Evolutionary conservation across 2,888 invertebrate genomes (phyloP), one percentile per base, ranked within the genome.

Genomic region (Neoascia interrupta): DNA sequence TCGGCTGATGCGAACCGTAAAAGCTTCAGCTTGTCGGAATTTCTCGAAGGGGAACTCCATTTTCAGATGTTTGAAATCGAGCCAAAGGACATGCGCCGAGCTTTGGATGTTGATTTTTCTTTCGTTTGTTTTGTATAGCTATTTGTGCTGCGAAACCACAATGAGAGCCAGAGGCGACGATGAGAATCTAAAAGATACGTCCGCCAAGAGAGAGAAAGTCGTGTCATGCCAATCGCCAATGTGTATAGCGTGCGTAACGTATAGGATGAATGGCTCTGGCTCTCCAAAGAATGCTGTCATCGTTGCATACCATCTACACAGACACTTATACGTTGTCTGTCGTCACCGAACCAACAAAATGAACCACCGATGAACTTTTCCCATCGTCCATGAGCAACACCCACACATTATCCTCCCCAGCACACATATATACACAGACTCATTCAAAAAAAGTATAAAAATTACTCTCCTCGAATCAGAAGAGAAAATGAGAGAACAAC

Each of bases 1-100:
- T 73, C 68, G 61, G 56, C 61, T 61, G 66, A 72, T 72, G 66
- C 60, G 79, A 79, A 73, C 79, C 72, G 73, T 68, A 79, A 79
- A 79, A 79, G 79, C 79, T 74, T 19, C 11, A 18, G n/a, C n/a
- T n/a, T 28, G n/a, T 15, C 47, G 26, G 6, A 49, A 31, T n/a
- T n/a, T n/a, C n/a, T n/a, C n/a, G 18, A 15, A 53, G 66, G 64
- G 51, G 63, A 63, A 56, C 16, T n/a, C 16, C 53, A 15, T 37
- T 58, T 73, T 68, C 69, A 63, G 61, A 68, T 54, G 31, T 69
- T n/a, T 58, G 49, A 69, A n/a, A 69, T 39, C 41, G 36, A 41
- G 16, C 47, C 56, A 66, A 60, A 76, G 54, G 72, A 70, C 74
- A 74, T 72, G 73, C 74, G 72, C 76, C 10, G 39, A 81, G 61